Base-by-base conservation (phyloP, 2,888 invertebrate genomes). In the Ypsolopha sequella region DNA sequence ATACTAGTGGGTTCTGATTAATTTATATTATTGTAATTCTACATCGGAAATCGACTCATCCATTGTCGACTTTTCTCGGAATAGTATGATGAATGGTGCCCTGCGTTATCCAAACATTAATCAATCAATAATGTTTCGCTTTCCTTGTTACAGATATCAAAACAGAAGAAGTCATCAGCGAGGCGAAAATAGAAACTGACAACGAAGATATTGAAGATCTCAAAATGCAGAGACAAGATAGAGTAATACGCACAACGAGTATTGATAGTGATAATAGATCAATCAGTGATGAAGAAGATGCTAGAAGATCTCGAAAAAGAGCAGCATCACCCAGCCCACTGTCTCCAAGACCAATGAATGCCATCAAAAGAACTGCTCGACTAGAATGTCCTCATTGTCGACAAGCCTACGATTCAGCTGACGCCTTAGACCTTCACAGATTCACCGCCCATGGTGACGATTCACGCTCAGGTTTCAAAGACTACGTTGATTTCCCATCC, bases 401-500 rank as follows among this genome's bases (percentile, higher is more conserved):
- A 53, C 88, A 91, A 51, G 87, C 91, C 6, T 95, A 94, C 69
- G 91, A 91, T 60, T 93, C 92, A 44, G 89, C 91, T 56, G 91
- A 92, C 53, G 89, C 91, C 6, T 88, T 93, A 55, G 92, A 91
- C 61, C 84, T 91, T 39, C 95, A 95, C 71, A 88, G 90, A 44
- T 89, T 88, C 63, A 89, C 90, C 59, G 88, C 85, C 0, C 93
- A 93, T 60, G 75, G 79, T 7, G 84, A 85, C 58, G 89, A 89
- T 55, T 80, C 88, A 0, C 88, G 91, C 45, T 76, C 89, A 1
- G 92, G 92, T 11, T 93, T 91, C 70, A 89, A 90, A 58, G 93
- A 95, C 2, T 93, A 92, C 67, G 89, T 93, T n/a, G 94, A 95
- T 66, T 95, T 94, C 67, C 91, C 94, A 0, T 91, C 90, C 54